Evolutionary conservation across 2,888 invertebrate species (phyloP).

Genomic region (Dolichomitus sp.): DNA sequence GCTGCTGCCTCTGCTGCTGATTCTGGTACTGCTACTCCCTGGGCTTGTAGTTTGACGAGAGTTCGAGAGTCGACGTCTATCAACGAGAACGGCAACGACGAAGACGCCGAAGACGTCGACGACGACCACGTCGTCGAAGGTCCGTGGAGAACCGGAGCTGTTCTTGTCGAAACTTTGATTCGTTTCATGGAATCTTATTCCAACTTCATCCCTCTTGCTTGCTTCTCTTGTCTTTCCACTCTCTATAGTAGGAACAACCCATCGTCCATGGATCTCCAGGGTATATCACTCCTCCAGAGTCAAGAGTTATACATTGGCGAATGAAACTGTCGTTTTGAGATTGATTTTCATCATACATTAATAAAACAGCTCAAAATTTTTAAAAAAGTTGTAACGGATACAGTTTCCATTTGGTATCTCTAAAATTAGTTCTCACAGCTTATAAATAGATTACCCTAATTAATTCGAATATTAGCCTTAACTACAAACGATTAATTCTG

Average conservation of each 20-base stretch:
- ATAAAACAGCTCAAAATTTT: too few species aligned
- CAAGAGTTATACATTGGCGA: constrained; percentile 27
- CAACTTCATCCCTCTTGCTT: constrained; percentile 48
- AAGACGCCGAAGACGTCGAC: constrained; percentile 9
- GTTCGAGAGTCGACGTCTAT: constrained; percentile 54
- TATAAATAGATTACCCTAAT: too few species aligned
- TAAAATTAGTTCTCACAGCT: too few species aligned
- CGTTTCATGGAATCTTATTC: constrained; percentile 63
- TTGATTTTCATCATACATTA: background rate
- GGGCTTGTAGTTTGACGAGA: constrained; percentile 63
- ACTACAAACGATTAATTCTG: too few species aligned
- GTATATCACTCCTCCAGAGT: constrained; percentile 28
- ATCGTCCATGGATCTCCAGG: constrained; percentile 36
- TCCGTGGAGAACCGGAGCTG: constrained; percentile 42
- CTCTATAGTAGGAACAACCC: background rate
- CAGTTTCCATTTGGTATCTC: too few species aligned
- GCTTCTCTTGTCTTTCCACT: constrained; percentile 24
- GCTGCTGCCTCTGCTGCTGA: constrained; percentile 10
- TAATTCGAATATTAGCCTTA: too few species aligned
- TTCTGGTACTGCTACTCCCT: constrained; percentile 14
- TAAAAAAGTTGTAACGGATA: too few species aligned
- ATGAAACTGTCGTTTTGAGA: background rate
- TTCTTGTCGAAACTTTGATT: constrained; percentile 61
- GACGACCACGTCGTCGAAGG: constrained; percentile 38
- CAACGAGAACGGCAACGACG: constrained; percentile 27